Percentiles rank a stretch among this genome's conserved stretches.
These are phyloP conservation scores for Dinoponera quadriceps DNA, from an alignment of 1,140 invertebrate species.

Conservation along the genomic window DNA sequence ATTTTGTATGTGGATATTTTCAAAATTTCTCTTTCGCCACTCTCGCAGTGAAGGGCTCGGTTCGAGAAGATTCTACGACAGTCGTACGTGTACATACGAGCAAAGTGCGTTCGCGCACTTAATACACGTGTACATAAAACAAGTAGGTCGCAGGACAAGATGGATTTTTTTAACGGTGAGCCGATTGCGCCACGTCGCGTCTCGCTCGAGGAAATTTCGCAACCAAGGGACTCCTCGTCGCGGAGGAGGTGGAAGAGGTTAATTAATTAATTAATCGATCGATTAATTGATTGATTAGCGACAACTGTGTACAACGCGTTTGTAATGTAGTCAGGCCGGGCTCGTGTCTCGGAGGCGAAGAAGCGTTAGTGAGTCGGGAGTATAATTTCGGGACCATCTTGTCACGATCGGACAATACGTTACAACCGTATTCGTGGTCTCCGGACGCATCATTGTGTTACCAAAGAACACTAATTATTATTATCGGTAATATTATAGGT, in stretches of 20 bases:
- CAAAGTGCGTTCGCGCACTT: slow-evolving; percentile 34
- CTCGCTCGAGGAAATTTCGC: no score
- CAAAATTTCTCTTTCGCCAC: slow-evolving; percentile 19
- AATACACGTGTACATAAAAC: slow-evolving; percentile 50
- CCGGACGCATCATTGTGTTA: slow-evolving; percentile 82
- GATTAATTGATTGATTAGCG: slow-evolving; percentile 33
- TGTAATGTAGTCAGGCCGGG: slow-evolving; percentile 44
- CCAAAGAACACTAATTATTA: slow-evolving; percentile 84
- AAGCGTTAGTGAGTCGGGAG: neutral
- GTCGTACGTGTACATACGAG: slow-evolving; percentile 66
- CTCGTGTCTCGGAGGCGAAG: slow-evolving; percentile 3
- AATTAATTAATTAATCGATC: slow-evolving; percentile 42
- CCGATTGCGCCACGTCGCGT: neutral
- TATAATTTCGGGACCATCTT: slow-evolving; percentile 78
- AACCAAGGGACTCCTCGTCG: neutral
- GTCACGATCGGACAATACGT: slow-evolving; percentile 78
- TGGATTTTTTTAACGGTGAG: slow-evolving; percentile 57
- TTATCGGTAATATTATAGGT: slow-evolving; percentile 76
- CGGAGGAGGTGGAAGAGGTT: no score
- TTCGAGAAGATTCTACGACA: slow-evolving; percentile 1
- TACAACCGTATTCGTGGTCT: slow-evolving; percentile 78
- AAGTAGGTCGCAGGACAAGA: slow-evolving; percentile 63
- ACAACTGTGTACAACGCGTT: slow-evolving; percentile 54
- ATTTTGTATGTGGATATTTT: neutral
- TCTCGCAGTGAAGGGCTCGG: slow-evolving; percentile 28